Base-by-base conservation (phyloP, 37 sponge, comb jelly and placozoan genomes). In the Aplysina aerophoba region DNA sequence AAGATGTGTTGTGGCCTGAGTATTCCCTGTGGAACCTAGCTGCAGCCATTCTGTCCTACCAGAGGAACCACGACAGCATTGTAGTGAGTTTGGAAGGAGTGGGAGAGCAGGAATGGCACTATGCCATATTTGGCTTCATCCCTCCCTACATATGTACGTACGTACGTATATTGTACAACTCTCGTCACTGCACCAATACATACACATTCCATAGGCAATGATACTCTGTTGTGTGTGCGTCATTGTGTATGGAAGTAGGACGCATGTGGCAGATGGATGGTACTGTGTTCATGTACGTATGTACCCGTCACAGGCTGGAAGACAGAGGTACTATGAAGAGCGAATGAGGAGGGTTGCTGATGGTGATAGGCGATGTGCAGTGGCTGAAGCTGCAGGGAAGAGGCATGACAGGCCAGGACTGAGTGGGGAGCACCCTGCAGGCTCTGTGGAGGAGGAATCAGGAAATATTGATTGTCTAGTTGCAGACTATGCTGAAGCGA, bases 1-100 rank as follows among this genome's bases (percentile, higher is more conserved):
- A 87, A 68, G 86, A 93, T 71, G 91, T 93, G 0, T 73, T 91
- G 56, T 95, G 96, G 96, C 96, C 96, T 0, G 96, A 95, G 64
- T 95, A 93, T 72, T 93, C 96, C 40, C 53, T 93, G 4, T 95
- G 96, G 96, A 75, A 95, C 54, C 83, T 95, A 56, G 91, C 87
- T 59, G 85, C 87, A 20, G 91, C 94, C 22, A 72, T 95, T 39
- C 72, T 95, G 0, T 30, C 40, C 5, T 95, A 89, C 60, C 96
- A 95, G 60, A 81, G 59, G 37, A 85, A 87, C 81, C 89, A 79
- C 40, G 41, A 59, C 11, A 25, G 78, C 27, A 80, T 90, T 35
- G 81, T 82, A 88, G 91, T 85, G 40, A 44, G 50, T 44, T 11
- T 44, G 50, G 8, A 8, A 44, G 50, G 6, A 44, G 50, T 44